A percentile compares a stretch with the other conserved stretches of the same genome.
These are phyloP conservation scores for Ormyrus nitidulus DNA, from an alignment of 2,888 invertebrate species.

Conservation along the genomic window DNA sequence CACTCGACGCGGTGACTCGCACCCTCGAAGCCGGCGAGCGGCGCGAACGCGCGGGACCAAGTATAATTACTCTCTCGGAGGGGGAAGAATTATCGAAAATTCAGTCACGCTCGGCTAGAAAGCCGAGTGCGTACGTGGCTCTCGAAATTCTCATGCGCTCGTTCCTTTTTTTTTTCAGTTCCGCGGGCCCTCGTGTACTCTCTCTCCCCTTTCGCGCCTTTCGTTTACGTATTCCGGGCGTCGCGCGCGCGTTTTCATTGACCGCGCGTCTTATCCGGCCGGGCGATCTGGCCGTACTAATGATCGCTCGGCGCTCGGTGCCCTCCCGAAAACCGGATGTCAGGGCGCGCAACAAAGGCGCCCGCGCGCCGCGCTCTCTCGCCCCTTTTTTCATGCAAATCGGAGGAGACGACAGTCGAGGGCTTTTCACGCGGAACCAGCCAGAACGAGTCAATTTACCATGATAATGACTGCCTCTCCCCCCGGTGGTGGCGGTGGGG, in stretches of 20 bases:
- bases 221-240: constrained; percentile 51
- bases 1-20: background rate
- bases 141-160: constrained; percentile 53
- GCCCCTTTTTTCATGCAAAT: constrained; percentile 59
- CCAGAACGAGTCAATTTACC: constrained; percentile 47
- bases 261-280: constrained; percentile 50
- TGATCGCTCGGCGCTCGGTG: constrained; percentile 58
- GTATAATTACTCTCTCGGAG: constrained; percentile 12
- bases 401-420: constrained; percentile 19
- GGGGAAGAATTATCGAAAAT: constrained; percentile 29
- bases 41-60: constrained; percentile 15
- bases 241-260: constrained; percentile 43
- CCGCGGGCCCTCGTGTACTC: background rate
- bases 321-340: constrained; percentile 63
- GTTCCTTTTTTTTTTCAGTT: constrained; percentile 48
- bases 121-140: constrained; percentile 1
- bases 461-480: constrained; percentile 34
- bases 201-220: constrained; percentile 18
- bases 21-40: background rate
- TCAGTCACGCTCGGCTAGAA: constrained; percentile 46
- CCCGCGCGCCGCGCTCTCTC: background rate
- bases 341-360: constrained; percentile 55
- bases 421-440: constrained; percentile 44
- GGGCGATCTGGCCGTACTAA: constrained; percentile 60
- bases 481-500: background rate